Base-by-base conservation (phyloP, 2,113 vertebrate species). In the human region DNA sequence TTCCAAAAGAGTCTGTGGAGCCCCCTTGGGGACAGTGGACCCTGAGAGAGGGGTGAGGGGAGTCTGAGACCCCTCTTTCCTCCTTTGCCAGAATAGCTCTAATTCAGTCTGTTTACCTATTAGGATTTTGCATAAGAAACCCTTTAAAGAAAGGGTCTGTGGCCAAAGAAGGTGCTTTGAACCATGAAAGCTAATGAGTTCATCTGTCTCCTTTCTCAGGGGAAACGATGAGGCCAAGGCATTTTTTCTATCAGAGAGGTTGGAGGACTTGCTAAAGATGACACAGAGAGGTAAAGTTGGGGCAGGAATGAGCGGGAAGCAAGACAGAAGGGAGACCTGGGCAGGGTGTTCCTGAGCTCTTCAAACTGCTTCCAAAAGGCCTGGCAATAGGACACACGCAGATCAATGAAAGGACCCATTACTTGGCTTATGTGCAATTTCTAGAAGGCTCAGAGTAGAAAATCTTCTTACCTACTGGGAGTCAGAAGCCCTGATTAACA, bases 361-460 rank as follows among this genome's bases (percentile, higher is more conserved):
- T 73, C 68, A 61, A 79, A 75, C 7, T 35, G 17, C n/a, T 32
- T n/a, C 30, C 13, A 25, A 70, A 95, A 85, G 55, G 23, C 50
- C 43, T 4, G 57, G 32, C 61, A 25, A 6, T 27, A 79, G 9
- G 61, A 73, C 9, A 48, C 68, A n/a, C 32, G 81, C 5, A 73
- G 48, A 87, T 48, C 55, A 72, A 55, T 3, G n/a, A 83, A 32
- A 86, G 13, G 38, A 64, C 20, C 11, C 8, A 22, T 25, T 96
- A 57, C 45, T 84, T 45, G 59, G 59, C 45, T 96, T 52, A 50
- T 38, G 6, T 93, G 95, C 52, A 12, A 94, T 88, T 96, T 94
- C 45, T 55, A 70, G 35, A 79, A 95, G 68, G 94, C 20, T 75
- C 45, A 38, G 14, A 3, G 32, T 87, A 3, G 57, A 76, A 96